Evolutionary conservation across 2,888 invertebrate genomes (phyloP).

Genomic region (Busseola fusca): DNA sequence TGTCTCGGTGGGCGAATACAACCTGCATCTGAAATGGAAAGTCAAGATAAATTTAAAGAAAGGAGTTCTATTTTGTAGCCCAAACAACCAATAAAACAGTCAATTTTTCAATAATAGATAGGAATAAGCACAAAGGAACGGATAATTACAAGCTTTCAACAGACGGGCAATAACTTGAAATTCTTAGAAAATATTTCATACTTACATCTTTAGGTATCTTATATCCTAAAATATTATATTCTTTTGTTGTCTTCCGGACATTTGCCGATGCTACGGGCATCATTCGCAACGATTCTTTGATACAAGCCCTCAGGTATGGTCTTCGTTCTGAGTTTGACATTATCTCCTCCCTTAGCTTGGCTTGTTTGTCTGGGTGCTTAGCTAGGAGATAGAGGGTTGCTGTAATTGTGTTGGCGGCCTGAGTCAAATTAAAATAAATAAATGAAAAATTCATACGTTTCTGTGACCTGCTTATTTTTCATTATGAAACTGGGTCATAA

Average conservation of each 20-base stretch:
- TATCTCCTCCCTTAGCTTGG: conserved; percentile 89
- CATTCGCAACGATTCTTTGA: conserved; percentile 92
- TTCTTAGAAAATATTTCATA: conserved; percentile 22
- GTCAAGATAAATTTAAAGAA: background rate
- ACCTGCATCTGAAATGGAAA: conserved; percentile 67
- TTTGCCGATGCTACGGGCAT: conserved; percentile 90
- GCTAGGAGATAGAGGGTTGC: conserved; percentile 90
- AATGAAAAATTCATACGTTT: background rate
- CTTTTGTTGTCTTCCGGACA: conserved; percentile 85
- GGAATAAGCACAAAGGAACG: background rate
- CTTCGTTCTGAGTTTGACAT: conserved; percentile 72
- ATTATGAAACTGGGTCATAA: background rate
- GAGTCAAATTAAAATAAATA: conserved; percentile 6
- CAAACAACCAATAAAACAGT: background rate
- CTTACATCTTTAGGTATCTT: conserved; percentile 89
- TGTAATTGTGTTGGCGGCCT: conserved; percentile 89
- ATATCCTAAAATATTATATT: conserved; percentile 90
- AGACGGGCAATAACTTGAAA: no score
- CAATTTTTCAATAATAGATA: no score
- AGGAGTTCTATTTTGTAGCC: background rate
- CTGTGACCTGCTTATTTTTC: background rate
- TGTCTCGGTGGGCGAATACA: conserved; percentile 88
- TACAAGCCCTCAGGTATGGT: conserved; percentile 91
- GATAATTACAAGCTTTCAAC: background rate
- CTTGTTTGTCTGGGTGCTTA: conserved; percentile 90